Base-by-base conservation (phyloP, 2,797 vertebrate species). In the Hyperoplus lanceolatus region DNA sequence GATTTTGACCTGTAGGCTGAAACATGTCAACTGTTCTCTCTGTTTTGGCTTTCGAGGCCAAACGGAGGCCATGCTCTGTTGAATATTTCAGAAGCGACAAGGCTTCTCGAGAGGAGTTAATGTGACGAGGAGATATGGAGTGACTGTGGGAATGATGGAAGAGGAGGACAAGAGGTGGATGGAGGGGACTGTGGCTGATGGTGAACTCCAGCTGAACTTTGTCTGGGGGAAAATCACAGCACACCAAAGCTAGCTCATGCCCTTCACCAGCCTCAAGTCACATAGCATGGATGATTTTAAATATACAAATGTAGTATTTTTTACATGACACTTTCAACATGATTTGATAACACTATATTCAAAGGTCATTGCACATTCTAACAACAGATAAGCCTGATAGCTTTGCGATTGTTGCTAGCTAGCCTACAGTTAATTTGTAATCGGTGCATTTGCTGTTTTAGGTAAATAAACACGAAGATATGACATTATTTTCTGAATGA, bases 201-300 rank as follows among this genome's bases (percentile, higher is more conserved):
- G 50, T 86, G 90, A 92, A 92, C 91, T 91, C 66, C 6, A 50
- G 59, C 51, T 89, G 88, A 90, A 90, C 89, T 83, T 67, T 78
- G 65, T 48, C 53, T 15, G 53, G 29, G 36, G 64, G 65, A 56
- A 69, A 73, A 66, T 71, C 54, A 62, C 43, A 71, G 39, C 18
- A 4, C 41, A 50, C 36, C 51, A 50, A 45, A 53, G 29, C 45
- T 61, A 61, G 18, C 8, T 62, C 13, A 54, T 56, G 29, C 48
- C 18, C 48, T 72, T 69, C 62, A 49, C 18, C n/a, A 71, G 9
- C 12, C 3, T 8, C 3, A 15, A n/a, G 60, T 57, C 45, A 60
- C 14, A 13, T 0, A 43, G 63, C 51, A 49, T 14, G 3, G 14
- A 39, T 7, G 6, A 51, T 2, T 41, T 45, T 16, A 11, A 1